Base-by-base conservation (phyloP, 2,113 vertebrate genomes). In the Gavia stellata region DNA sequence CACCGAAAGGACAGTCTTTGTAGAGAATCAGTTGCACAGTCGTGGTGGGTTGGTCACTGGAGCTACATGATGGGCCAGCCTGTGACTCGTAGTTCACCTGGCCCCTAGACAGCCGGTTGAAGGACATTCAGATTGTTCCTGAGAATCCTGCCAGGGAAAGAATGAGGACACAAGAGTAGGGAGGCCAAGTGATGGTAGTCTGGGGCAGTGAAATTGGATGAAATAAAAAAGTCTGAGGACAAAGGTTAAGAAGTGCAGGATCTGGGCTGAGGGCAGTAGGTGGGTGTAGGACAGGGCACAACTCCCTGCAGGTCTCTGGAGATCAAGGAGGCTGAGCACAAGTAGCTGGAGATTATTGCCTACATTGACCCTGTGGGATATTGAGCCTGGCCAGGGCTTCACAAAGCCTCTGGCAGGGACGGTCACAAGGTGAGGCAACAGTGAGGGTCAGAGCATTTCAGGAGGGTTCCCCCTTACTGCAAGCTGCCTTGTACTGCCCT, bases 81-180 rank as follows among this genome's bases (percentile, higher is more conserved):
- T 42, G 34, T 2, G 2, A 25, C 74, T 38, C 3, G 2, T 47
- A 86, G 61, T 34, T 73, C 40, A 38, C 14, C 10, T 0, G 1
- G 36, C 19, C 61, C 61, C 50, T 61, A 10, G n/a, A 17, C 16
- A 19, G 44, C 36, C 2, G 18, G 6, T 42, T 28, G 24, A 33
- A 56, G 24, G 36, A 20, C 40, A 36, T 42, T 26, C 59, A n/a
- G n/a, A 13, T 3, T 34, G 47, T 50, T 49, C 14, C 31, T 50
- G 55, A 81, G 55, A 14, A 63, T 38, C 16, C 23, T 50, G 14
- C 9, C 33, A 63, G 44, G 23, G 68, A 58, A 23, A 24, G 28
- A 34, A 44, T 50, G 33, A 13, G 58, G 34, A 58, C 23, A 38
- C 8, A 29, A 67, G n/a, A 20, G 15, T 5, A 79, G 42, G 6